Evolutionary conservation across 2,797 vertebrate genomes (phyloP).

Genomic region (Esox masquinongy): DNA sequence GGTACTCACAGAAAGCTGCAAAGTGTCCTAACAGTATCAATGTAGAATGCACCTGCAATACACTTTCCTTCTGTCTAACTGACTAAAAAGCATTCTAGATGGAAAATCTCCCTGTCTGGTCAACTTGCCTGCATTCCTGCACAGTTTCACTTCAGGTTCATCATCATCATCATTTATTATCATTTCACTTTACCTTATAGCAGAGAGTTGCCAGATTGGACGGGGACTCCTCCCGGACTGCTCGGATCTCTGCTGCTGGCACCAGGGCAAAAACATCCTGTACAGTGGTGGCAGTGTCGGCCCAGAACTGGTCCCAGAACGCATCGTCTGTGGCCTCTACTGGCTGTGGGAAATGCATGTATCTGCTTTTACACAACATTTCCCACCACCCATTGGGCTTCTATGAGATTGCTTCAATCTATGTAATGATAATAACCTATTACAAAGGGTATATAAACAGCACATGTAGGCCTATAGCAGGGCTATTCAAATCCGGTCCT

Average conservation of each 20-base stretch:
- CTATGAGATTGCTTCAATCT: background rate
- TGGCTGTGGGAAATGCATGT: constrained; percentile 73
- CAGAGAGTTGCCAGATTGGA: constrained; percentile 97
- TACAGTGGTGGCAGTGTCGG: constrained; percentile 91
- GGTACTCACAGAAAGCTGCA: constrained; percentile 20
- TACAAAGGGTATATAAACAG: background rate
- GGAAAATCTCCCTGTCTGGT: background rate
- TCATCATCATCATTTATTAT: background rate
- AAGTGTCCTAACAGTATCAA: constrained; percentile 20
- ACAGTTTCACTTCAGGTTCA: background rate
- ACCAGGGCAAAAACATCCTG: constrained; percentile 98
- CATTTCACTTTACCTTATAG: constrained; percentile 83
- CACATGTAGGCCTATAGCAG: background rate
- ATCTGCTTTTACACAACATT: constrained; percentile 14
- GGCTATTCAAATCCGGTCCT: too few species aligned
- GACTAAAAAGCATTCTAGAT: background rate
- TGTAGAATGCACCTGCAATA: background rate
- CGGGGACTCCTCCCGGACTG: constrained; percentile 95
- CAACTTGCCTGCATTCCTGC: background rate
- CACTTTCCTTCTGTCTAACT: background rate
- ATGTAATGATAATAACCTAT: background rate
- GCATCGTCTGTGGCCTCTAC: constrained; percentile 96
- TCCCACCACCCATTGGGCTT: background rate
- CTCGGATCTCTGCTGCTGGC: constrained; percentile 96
- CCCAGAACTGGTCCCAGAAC: constrained; percentile 99